phyloP scores from a whole-genome alignment of 2,888 invertebrate genomes.

The Eucriotettix oculatus region DNA sequence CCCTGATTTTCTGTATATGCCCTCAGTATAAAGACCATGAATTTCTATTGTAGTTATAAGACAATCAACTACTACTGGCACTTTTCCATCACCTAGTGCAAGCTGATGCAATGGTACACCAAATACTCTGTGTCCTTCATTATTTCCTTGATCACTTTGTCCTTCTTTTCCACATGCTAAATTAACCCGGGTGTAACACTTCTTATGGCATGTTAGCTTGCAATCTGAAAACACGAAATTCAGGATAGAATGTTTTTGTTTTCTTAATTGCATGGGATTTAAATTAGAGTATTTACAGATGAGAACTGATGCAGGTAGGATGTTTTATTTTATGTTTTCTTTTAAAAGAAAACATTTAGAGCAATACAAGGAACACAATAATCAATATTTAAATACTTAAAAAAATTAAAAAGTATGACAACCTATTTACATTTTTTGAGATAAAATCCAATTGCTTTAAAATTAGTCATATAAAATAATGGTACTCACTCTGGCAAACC shows the following conservation, averaged over 20 bases:
- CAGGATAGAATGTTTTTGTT: not conserved
- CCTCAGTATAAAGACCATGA: conserved; percentile 81
- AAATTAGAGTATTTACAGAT: too few relatives aligned
- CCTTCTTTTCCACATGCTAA: conserved; percentile 32
- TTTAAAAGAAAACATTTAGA: too few relatives aligned
- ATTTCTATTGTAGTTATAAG: conserved; percentile 81
- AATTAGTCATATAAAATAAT: not conserved
- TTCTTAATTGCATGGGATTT: not conserved
- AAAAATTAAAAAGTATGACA: not conserved
- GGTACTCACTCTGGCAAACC: conserved; percentile 42
- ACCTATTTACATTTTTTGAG: too few relatives aligned
- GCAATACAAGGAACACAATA: not conserved
- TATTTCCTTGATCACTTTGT: not conserved
- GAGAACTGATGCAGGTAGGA: too few relatives aligned
- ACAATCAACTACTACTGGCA: conserved; percentile 77
- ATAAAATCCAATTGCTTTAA: too few relatives aligned
- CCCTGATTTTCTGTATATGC: conserved; percentile 83
- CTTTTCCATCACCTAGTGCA: conserved; percentile 56
- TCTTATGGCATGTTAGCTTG: conserved; percentile 85
- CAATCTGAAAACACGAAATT: conserved; percentile 37
- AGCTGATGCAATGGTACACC: conserved; percentile 62
- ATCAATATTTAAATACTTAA: not conserved
- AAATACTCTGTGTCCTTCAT: conserved; percentile 45
- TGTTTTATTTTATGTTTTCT: too few relatives aligned
- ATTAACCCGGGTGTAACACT: conserved; percentile 66